Evolutionary conservation across 1,140 invertebrate genomes (phyloP), one percentile per base, ranked within the genome.

Genomic region (Achroia grisella): DNA sequence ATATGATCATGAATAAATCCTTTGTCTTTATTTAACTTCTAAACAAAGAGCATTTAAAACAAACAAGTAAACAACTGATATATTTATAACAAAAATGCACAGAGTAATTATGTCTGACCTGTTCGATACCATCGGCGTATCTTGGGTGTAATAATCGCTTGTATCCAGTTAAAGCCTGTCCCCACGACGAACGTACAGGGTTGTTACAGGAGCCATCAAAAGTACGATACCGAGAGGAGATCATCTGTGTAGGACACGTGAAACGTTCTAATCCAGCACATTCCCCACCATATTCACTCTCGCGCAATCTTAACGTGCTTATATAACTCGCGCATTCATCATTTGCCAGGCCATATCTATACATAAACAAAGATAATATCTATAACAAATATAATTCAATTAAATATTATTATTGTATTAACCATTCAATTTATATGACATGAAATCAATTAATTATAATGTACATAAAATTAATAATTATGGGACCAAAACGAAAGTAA

Each of bases 161-260:
- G 57, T 91, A 89, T 2, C 87, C 88, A 9, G 87, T 89, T 9
- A 89, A 87, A 1, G 87, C 71, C 55, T 88, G 80, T 2, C 90
- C 90, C 83, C 83, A 87, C 17, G 83, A 85, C 0, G 86, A 87
- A 12, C 90, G 64, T 9, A 82, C 61, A 0, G 89, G 67, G 66
- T 94, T 93, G 67, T 95, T 95, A 68, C 93, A 95, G 10, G 90
- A 90, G 4, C 93, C 93, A 68, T 94, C 92, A 31, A 89, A 81
- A 4, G 86, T 89, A 9, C 94, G 76, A 66, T 89, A 89, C 40
- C 73, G 75, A 2, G 81, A 87, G 1, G 79, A 74, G 51, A 79
- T 72, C 45, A 83, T 81, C 33, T 79, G 76, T 1, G 61, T 65
- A 4, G 67, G 73, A 61, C 88, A 88, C 2, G 69, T 67, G 43